phyloP scores from a whole-genome alignment of 2,113 vertebrate genomes.

The Rhinichthys klamathensis region DNA sequence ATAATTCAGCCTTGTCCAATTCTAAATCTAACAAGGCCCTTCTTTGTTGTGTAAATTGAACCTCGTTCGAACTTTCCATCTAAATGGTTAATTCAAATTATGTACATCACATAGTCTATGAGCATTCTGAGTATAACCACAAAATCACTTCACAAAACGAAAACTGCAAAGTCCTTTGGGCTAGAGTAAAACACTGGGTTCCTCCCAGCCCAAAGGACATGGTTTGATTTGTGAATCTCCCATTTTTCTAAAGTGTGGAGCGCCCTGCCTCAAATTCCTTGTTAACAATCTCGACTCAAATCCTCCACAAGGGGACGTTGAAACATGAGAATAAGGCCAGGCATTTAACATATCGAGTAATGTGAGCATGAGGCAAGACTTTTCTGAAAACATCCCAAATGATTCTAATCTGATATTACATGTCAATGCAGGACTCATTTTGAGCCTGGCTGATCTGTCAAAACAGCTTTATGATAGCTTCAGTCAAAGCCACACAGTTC shows the following conservation, averaged over 20 bases:
- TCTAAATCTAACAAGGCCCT: neutral
- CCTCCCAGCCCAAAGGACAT: slow-evolving; percentile 28
- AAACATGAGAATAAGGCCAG: slow-evolving; percentile 4
- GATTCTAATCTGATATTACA: neutral
- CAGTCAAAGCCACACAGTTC: neutral
- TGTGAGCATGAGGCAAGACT: neutral
- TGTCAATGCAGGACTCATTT: neutral
- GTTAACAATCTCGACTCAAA: slow-evolving; percentile 9
- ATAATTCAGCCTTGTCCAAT: neutral
- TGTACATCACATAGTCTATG: neutral
- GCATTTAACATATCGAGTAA: neutral
- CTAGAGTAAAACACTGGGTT: neutral
- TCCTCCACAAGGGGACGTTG: neutral
- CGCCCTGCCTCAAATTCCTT: slow-evolving; percentile 26
- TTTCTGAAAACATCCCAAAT: slow-evolving; percentile 29
- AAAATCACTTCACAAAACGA: neutral
- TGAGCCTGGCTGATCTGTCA: slow-evolving; percentile 20
- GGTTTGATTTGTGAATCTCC: neutral
- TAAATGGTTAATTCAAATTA: neutral
- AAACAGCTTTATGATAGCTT: neutral
- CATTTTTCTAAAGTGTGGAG: slow-evolving; percentile 15
- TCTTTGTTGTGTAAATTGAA: neutral
- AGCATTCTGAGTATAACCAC: neutral
- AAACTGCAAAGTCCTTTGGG: neutral
- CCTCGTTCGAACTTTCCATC: neutral